Base-by-base conservation (phyloP, 30 jellyfish, hydroid and myxozoan genomes). In the Sanderia malayensis region DNA sequence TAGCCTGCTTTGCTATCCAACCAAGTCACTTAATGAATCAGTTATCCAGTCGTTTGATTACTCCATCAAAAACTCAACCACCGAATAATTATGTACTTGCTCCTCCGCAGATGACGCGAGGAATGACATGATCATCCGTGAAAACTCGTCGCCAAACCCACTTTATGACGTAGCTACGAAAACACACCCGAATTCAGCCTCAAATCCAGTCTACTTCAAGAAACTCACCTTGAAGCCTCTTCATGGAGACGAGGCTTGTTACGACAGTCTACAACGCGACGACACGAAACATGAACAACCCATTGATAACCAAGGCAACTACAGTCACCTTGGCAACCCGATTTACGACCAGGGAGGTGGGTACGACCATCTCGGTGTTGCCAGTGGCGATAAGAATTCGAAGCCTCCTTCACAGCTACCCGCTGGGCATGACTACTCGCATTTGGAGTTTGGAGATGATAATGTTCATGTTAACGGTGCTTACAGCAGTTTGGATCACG, bases 171-270 rank as follows among this genome's bases (percentile, higher is more conserved):
- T 52, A 4, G 85, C 86, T 6, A 44, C 44, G 52, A 23, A 28
- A 21, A 32, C 77, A 61, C 28, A 2, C 21, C 58, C 64, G 1
- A 44, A 60, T 17, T 19, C 92, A 0, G 85, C 85, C n/a, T 37
- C 63, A 1, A 82, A 82, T 33, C 94, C 94, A 22, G 84, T 82
- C 1, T 82, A 82, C 45, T 82, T 71, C 76, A 82, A 82, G 46
- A 70, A 61, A 3, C 83, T 82, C 53, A 46, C 79, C 20, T 47
- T 82, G 41, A 61, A 61, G 11, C 72, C 81, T n/a, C 74, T 31
- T 10, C 57, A 11, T 20, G 62, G 37, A 27, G 69, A 68, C 46
- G 86, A 61, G 52, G 82, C 49, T 6, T 22, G 58, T 76, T 82
- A 82, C 44, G 94, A 81, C 64, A 49, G 25, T 18, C 64, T 49